These are phyloP conservation scores for Hemitrygon akajei DNA, from an alignment of 2,797 vertebrate species.

Conservation along the genomic window DNA sequence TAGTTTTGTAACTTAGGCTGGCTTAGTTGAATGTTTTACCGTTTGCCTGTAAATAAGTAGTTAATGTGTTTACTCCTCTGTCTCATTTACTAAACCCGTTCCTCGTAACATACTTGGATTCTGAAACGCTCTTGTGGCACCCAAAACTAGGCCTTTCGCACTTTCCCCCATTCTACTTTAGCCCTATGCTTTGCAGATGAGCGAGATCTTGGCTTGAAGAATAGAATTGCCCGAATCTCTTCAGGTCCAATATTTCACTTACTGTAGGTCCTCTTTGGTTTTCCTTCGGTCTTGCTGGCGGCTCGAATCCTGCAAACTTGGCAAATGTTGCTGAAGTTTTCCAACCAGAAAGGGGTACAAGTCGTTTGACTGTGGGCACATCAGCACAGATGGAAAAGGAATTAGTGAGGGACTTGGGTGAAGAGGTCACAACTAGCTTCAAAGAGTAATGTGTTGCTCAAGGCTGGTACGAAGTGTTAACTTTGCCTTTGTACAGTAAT, in stretches of 20 bases:
- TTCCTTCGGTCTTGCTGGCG: conserved; percentile 43
- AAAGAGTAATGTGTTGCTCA: background rate
- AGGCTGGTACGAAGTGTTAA: background rate
- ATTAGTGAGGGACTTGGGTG: background rate
- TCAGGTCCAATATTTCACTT: conserved; percentile 41
- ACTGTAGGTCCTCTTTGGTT: conserved; percentile 62
- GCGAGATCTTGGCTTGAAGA: background rate
- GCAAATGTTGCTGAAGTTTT: conserved; percentile 61
- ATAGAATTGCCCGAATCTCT: background rate
- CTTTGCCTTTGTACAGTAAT: background rate
- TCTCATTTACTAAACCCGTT: no score
- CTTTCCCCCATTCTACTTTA: no score
- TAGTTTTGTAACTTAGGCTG: no score
- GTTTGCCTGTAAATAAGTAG: no score
- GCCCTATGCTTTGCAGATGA: no score
- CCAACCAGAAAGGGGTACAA: conserved; percentile 65
- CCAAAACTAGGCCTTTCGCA: no score
- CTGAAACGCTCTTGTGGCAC: no score
- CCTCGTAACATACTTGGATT: no score
- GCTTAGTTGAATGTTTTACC: no score
- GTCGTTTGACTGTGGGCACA: conserved; percentile 58
- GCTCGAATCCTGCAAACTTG: conserved; percentile 43
- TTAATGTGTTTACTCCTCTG: no score
- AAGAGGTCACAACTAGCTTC: background rate
- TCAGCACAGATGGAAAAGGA: background rate